Base-by-base conservation (phyloP, 2,113 vertebrate genomes). In the Percopsis transmontana region DNA sequence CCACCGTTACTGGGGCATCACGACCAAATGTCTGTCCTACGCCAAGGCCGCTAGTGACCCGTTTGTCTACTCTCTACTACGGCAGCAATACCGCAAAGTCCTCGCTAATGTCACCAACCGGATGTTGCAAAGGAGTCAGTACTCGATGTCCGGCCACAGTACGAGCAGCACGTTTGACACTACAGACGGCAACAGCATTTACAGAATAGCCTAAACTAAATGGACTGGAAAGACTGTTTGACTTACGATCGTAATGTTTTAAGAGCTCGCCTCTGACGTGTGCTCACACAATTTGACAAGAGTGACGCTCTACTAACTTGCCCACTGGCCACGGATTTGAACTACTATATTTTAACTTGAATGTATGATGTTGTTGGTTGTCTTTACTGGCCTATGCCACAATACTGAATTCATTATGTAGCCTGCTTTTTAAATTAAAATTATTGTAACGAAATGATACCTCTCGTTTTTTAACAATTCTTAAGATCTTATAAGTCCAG, bases 41-140 rank as follows among this genome's bases (percentile, higher is more conserved):
- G 90, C 92, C 85, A 92, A 94, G 89, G 91, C 90, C 55, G 94
- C 83, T 8, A 91, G 85, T 2, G 88, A 94, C 67, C 92, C 92
- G 0, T 92, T 93, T 23, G 88, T 95, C 66, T 93, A 92, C 71
- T 94, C 91, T 1, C 91, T 92, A 55, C 85, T 95, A 55, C 86
- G 91, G 42, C 92, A 90, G 51, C 92, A 92, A 72, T 93, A 92
- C 91, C 89, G 87, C 72, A 93, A 90, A 68, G 93, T 90, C 60
- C 89, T 94, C 67, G 86, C 92, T 23, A 65, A 84, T 66, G 77
- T 93, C 1, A 81, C 90, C 83, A 83, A 86, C 40, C 77, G 88
- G 47, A 73, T 93, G 15, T 65, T 94, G 56, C 86, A 90, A 57
- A 90, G 91, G 39, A 89, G 91, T 62, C 86, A 73, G 9, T 91